Evolutionary conservation across 2,888 invertebrate species (phyloP).

Genomic region (Gari tellinella): DNA sequence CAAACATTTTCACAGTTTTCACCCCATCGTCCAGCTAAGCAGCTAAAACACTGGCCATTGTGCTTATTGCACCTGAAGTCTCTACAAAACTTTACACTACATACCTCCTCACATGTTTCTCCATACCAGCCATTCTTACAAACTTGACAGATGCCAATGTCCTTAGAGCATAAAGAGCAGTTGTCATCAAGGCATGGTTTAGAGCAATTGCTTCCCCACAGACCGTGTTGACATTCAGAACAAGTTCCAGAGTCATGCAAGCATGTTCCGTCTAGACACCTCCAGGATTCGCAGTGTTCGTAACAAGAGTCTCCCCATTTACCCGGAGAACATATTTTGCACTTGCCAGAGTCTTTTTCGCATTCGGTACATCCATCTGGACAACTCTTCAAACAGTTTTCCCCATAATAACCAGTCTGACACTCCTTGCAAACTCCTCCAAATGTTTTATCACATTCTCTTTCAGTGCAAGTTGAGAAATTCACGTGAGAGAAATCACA

Average conservation of each 20-base stretch:
- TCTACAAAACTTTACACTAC: not conserved
- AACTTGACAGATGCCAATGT: constrained; percentile 4
- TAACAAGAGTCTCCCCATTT: not conserved
- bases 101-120: not conserved
- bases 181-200: not conserved
- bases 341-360: constrained; percentile 2
- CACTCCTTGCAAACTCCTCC: constrained; percentile 2
- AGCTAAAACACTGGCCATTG: constrained; percentile 11
- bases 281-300: no score
- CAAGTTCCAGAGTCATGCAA: constrained; percentile 3
- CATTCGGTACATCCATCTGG: constrained; percentile 10
- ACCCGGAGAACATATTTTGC: not conserved
- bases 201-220: constrained; percentile 17
- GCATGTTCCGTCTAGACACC: no score
- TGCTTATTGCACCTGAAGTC: constrained; percentile 7
- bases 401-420: constrained; percentile 1
- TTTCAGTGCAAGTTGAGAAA: not conserved
- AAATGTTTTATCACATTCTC: not conserved
- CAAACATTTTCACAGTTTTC: constrained; percentile 5
- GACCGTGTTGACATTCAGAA: constrained; percentile 6
- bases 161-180: not conserved
- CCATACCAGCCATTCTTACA: constrained; percentile 11
- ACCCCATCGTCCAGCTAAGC: constrained; percentile 15
- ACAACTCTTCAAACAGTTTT: constrained; percentile 14
- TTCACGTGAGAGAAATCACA: not conserved